These are phyloP conservation scores for Emydoidea blandingii DNA, from an alignment of 2,797 vertebrate species.

Conservation along the genomic window DNA sequence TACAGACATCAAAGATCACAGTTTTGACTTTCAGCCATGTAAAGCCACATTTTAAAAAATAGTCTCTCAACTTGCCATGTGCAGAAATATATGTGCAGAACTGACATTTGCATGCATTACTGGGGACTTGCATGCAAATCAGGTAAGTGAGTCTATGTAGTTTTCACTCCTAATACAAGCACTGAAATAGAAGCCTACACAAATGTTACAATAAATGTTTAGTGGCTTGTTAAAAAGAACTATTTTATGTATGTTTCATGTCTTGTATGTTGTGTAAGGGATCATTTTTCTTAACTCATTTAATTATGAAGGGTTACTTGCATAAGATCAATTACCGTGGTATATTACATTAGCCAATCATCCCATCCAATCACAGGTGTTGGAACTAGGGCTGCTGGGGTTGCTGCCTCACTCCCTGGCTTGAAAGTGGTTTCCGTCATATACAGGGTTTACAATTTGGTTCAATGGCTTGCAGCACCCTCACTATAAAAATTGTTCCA, in stretches of 20 bases:
- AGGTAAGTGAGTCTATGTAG: neutral
- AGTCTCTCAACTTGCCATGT: neutral
- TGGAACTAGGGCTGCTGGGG: no score
- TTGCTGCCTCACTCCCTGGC: no score
- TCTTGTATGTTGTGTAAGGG: neutral
- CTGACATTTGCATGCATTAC: neutral
- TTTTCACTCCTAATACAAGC: neutral
- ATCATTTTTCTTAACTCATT: neutral
- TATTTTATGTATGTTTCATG: neutral
- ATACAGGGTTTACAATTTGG: no score
- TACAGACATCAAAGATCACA: neutral
- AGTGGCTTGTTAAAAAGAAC: neutral
- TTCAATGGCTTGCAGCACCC: no score
- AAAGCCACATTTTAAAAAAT: neutral
- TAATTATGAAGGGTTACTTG: neutral
- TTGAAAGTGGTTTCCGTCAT: no score
- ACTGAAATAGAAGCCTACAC: neutral
- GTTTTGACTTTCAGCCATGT: neutral
- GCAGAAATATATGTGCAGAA: neutral
- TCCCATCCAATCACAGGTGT: neutral
- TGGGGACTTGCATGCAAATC: neutral
- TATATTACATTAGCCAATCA: neutral
- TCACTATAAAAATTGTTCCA: no score
- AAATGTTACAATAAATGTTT: neutral
- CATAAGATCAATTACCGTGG: neutral